phyloP scores from a whole-genome alignment of 2,888 invertebrate species.

The Lottia gigantea region DNA sequence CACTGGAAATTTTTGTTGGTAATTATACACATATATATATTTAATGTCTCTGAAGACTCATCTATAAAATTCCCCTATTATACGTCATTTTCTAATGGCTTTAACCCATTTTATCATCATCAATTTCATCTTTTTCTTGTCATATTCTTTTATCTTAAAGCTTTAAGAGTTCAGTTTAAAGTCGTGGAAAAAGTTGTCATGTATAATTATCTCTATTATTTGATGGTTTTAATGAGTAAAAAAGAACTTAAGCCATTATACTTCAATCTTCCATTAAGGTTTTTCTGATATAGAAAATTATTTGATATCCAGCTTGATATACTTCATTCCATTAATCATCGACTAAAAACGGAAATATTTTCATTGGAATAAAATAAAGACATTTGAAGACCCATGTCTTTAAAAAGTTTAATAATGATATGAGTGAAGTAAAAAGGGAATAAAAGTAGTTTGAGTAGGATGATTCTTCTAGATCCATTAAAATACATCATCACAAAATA shows the following conservation, averaged over 20 bases:
- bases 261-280: constrained; percentile 7
- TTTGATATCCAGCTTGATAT: constrained; percentile 3
- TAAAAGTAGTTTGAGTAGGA: constrained; percentile 9
- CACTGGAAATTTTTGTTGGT: too few species aligned
- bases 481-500: constrained; percentile 9
- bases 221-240: constrained; percentile 8
- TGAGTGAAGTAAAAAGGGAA: constrained; percentile 1
- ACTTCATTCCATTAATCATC: constrained; percentile 8
- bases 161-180: constrained; percentile 7
- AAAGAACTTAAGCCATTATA: constrained; percentile 9
- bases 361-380: background rate
- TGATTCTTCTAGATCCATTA: constrained; percentile 8
- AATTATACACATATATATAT: too few species aligned
- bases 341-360: constrained; percentile 10
- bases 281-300: constrained; percentile 10
- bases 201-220: constrained; percentile 3
- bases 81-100: background rate
- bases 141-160: background rate
- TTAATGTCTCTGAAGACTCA: too few species aligned
- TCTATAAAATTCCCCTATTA: too few species aligned
- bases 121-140: constrained; percentile 2
- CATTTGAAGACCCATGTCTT: constrained; percentile 6
- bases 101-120: background rate
- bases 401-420: constrained; percentile 7
- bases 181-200: constrained; percentile 6